Conservation (phyloP, 1,140 invertebrate species). For the Gryon sp. region DNA sequence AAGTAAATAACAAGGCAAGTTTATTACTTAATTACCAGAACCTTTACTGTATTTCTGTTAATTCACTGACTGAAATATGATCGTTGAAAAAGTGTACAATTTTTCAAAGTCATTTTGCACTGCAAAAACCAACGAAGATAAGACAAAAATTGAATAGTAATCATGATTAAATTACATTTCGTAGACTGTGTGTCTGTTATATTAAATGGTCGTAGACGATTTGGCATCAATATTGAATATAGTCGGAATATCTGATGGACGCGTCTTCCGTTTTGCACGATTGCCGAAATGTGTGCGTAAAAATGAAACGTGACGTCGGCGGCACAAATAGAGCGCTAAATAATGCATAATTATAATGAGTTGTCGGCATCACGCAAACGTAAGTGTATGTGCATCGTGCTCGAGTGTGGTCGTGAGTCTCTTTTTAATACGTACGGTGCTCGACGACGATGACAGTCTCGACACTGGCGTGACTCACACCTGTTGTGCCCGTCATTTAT, state of each 20-base stretch:
- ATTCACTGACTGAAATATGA: no score
- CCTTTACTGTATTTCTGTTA: no score
- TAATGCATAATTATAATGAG: constrained; percentile 45
- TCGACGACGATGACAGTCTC: constrained; percentile 43
- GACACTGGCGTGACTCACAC: constrained; percentile 54
- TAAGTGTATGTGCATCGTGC: constrained; percentile 3
- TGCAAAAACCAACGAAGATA: no score
- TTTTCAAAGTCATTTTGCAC: no score
- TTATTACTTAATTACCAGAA: no score
- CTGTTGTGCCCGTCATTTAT: constrained; percentile 59
- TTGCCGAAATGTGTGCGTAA: constrained; percentile 19
- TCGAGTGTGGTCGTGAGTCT: constrained; percentile 12
- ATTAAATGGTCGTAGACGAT: no score
- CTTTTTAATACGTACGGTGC: constrained; percentile 33
- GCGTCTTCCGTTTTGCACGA: not conserved
- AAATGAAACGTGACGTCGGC: constrained; percentile 14
- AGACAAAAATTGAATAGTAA: no score
- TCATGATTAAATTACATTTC: no score
- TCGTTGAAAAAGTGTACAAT: no score
- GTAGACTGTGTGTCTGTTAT: no score
- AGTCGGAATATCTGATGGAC: not conserved
- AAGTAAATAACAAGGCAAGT: no score
- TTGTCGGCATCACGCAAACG: constrained; percentile 21
- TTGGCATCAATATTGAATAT: not conserved
- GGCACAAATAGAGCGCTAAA: constrained; percentile 18